Base-by-base conservation (phyloP, 2,888 invertebrate genomes). In the Tuberolachnus salignus region DNA sequence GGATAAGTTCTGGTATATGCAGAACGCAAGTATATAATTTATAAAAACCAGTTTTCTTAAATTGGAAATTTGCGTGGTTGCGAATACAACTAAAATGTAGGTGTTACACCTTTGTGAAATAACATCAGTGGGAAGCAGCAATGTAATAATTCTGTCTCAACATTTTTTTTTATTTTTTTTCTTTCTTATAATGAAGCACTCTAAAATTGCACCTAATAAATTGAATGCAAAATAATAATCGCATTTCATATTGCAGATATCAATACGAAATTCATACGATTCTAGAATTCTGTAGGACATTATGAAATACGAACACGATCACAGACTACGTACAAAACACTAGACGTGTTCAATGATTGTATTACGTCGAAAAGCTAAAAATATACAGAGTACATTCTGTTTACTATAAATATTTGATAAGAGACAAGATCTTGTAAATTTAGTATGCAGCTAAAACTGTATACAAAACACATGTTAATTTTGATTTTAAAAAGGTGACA, bases 391-490 rank as follows among this genome's bases (percentile, higher is more conserved):
- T 10, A 21, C 34, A 21, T 63, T 73, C 51, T 73, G 63, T 51
- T 51, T 44, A 53, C 63, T 42, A 63, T 73, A 23, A n/a, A 57
- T 71, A 16, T 14, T 23, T 71, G 72, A 73, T 73, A 63, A 61
- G 42, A 42, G 51, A 73, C 51, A 53, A 73, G 63, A 73, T 42
- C 21, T 73, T 42, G 53, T 63, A 53, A 42, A 51, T 53, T 51
- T 42, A 73, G 51, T 63, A 26, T n/a, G 63, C 61, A 53, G n/a
- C 63, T n/a, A 34, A 51, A 63, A 8, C 14, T 49, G 26, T 44
- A 64, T 23, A 74, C n/a, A n/a, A 74, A 74, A 74, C 73, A 74
- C 63, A 74, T 74, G 73, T 74, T 74, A n/a, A 64, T 74, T 74
- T 74, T 21, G 42, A 23, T 74, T 74, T 63, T 13, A 63, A 64